Conservation (phyloP, 1,140 invertebrate genomes). For the Carposina sasakii region DNA sequence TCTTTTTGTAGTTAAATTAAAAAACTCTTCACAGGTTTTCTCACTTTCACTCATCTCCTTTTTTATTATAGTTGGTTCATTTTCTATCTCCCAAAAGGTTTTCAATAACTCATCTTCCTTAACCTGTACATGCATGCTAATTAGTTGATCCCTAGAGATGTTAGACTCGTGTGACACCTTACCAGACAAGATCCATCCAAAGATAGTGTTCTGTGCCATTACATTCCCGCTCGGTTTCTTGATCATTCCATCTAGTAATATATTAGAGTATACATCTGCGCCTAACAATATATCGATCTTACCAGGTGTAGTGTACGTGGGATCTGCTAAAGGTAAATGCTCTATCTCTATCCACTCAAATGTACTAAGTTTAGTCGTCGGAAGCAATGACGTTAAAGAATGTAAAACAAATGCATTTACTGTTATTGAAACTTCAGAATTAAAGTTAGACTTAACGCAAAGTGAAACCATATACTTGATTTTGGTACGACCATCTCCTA, state of each 20-base stretch:
- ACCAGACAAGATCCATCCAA: conserved; percentile 17
- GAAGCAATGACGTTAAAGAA: conserved; percentile 9
- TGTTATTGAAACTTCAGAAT: neutral
- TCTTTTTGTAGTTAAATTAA: conserved; percentile 1
- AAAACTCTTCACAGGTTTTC: no score
- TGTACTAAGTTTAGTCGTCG: neutral
- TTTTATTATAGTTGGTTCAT: no score
- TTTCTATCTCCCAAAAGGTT: no score
- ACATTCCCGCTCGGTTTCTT: neutral
- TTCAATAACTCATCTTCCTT: no score
- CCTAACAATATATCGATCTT: conserved; percentile 19
- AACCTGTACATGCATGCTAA: no score
- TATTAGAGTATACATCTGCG: conserved; percentile 11
- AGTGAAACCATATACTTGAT: conserved; percentile 8
- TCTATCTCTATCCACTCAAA: conserved; percentile 2
- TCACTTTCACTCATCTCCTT: no score
- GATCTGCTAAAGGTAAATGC: conserved; percentile 18
- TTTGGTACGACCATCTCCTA: neutral
- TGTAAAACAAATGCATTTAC: conserved; percentile 10
- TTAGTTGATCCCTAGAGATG: no score
- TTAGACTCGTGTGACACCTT: no score
- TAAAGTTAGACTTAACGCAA: neutral
- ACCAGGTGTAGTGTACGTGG: conserved; percentile 7
- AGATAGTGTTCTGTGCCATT: conserved; percentile 14
- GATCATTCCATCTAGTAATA: conserved; percentile 7